Percentiles rank a stretch among this genome's conserved stretches.
phyloP scores from a whole-genome alignment of 2,113 vertebrate genomes.

The Meleagris gallopavo region DNA sequence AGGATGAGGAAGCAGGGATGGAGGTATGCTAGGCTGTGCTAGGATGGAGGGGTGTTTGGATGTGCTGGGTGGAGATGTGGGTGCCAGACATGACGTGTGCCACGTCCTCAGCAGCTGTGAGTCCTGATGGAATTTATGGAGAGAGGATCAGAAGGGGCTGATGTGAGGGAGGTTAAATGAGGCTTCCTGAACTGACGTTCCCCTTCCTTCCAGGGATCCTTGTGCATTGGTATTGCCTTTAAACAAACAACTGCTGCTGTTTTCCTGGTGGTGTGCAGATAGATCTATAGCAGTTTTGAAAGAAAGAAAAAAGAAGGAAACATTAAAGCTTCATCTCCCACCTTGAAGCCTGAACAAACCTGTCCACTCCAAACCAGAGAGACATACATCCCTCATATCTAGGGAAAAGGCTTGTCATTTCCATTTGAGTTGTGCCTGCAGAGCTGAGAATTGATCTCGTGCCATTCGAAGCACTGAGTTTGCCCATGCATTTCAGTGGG shows the following conservation, averaged over 20 bases:
- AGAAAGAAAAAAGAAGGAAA: background rate
- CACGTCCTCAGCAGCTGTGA: background rate
- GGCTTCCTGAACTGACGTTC: background rate
- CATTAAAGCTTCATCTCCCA: background rate
- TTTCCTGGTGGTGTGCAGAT: background rate
- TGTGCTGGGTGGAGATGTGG: too few species aligned
- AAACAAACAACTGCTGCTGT: background rate
- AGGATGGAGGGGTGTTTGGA: background rate
- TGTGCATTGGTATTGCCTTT: background rate
- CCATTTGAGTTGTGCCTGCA: background rate
- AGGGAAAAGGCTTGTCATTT: background rate
- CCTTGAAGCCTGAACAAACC: background rate
- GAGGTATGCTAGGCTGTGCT: rapidly evolving
- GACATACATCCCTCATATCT: rapidly evolving
- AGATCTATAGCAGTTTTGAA: background rate
- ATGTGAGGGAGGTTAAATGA: background rate
- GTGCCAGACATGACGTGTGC: rapidly evolving
- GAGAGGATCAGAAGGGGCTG: background rate
- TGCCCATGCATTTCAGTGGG: background rate
- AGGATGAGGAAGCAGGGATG: background rate
- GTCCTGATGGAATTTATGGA: background rate
- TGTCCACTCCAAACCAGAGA: rapidly evolving
- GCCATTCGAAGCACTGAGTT: background rate
- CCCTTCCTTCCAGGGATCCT: background rate
- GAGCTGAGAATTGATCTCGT: background rate